These are phyloP conservation scores for Prosopocoilus inquinatus DNA, from an alignment of 2,888 invertebrate species.

Conservation along the genomic window DNA sequence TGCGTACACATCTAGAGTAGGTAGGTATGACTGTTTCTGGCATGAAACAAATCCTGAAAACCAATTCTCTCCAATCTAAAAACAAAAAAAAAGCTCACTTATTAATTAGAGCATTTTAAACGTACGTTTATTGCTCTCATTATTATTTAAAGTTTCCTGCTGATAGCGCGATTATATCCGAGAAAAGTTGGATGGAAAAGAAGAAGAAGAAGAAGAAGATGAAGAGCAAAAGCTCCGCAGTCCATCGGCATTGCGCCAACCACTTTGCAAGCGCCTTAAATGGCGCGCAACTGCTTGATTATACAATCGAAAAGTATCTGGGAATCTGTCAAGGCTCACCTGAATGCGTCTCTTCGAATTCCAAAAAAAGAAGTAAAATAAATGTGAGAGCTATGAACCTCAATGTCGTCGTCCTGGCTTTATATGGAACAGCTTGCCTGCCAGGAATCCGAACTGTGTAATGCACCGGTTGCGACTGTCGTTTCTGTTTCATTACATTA, in stretches of 20 bases:
- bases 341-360: conserved; percentile 9
- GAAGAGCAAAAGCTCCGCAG: background rate
- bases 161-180: no score
- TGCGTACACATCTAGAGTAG: no score
- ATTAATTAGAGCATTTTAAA: no score
- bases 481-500: conserved; percentile 21
- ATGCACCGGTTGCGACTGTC: conserved; percentile 23
- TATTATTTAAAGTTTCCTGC: no score
- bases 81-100: no score
- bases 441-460: conserved; percentile 14
- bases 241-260: conserved; percentile 1
- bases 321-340: conserved; percentile 20
- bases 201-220: background rate
- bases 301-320: conserved; percentile 25
- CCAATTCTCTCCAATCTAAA: no score
- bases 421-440: conserved; percentile 17
- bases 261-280: background rate
- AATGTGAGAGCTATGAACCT: conserved; percentile 4
- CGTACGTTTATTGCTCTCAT: no score
- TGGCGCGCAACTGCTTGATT: conserved; percentile 18
- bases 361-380: background rate
- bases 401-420: background rate
- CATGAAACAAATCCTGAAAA: no score
- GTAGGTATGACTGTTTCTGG: no score
- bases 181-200: no score